Percentiles rank a stretch among this genome's conserved stretches.
Conservation (phyloP, 2,797 vertebrate genomes). For the Aplochiton taeniatus region DNA sequence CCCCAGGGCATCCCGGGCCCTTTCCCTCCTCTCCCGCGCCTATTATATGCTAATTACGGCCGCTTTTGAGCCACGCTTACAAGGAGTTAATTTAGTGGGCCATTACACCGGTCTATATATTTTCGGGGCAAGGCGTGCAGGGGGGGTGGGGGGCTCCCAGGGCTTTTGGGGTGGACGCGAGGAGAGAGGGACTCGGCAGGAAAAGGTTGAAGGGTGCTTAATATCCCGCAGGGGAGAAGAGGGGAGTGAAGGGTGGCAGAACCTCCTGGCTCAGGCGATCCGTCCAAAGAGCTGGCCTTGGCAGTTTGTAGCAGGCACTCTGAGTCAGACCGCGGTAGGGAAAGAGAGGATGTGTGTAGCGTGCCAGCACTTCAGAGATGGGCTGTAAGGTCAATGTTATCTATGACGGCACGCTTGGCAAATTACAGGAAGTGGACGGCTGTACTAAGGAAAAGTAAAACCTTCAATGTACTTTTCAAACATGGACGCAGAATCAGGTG, state of each 20-base stretch:
- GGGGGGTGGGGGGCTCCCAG: conserved; percentile 60
- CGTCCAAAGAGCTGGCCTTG: conserved; percentile 56
- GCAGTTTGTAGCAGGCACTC: conserved; percentile 47
- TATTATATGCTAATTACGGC: conserved; percentile 95
- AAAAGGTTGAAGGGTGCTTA: conserved; percentile 69
- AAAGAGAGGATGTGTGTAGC: conserved; percentile 2
- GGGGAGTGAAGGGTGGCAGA: conserved; percentile 44
- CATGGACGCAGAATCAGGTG: too few relatives aligned
- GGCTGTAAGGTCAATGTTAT: background rate
- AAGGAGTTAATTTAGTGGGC: conserved; percentile 96
- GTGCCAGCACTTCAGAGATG: conserved; percentile 1
- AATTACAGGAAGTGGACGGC: too few relatives aligned
- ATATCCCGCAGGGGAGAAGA: conserved; percentile 63
- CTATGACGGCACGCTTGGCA: too few relatives aligned
- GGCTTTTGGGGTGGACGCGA: conserved; percentile 22
- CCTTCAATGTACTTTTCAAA: too few relatives aligned
- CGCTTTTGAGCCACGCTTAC: conserved; percentile 89
- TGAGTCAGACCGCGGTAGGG: conserved; percentile 23
- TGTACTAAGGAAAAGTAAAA: too few relatives aligned
- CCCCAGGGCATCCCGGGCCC: conserved; percentile 88
- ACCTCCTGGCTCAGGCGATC: conserved; percentile 38
- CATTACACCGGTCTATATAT: conserved; percentile 76
- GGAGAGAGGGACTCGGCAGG: conserved; percentile 33
- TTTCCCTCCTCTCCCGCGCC: conserved; percentile 81
- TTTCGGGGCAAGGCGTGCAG: conserved; percentile 63